These are phyloP conservation scores for Nothoprocta perdicaria DNA, from an alignment of 2,113 vertebrate species.

Conservation along the genomic window DNA sequence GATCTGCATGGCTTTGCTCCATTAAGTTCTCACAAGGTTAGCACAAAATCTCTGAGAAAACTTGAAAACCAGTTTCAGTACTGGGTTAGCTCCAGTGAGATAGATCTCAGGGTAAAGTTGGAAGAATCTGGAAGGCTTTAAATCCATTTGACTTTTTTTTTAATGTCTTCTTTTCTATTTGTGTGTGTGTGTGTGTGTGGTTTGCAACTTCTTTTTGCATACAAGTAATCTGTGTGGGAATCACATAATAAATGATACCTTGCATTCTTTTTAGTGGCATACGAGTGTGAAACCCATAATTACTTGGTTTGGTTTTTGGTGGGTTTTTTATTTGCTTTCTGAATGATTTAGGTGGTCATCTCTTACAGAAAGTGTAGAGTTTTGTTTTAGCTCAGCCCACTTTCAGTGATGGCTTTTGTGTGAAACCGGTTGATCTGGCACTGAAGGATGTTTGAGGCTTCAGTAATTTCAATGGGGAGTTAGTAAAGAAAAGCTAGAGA, in stretches of 20 bases:
- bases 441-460: neutral
- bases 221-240: neutral
- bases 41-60: neutral
- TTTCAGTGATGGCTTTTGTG: neutral
- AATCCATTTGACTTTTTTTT: neutral
- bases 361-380: neutral
- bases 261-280: neutral
- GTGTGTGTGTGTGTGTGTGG: no score
- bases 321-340: neutral
- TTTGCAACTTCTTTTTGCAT: neutral
- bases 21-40: neutral
- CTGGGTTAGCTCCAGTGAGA: neutral
- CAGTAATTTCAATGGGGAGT: neutral
- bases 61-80: neutral
- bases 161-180: neutral
- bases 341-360: neutral
- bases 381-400: neutral
- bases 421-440: neutral
- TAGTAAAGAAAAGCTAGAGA: neutral
- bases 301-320: neutral
- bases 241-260: neutral
- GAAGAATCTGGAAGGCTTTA: neutral
- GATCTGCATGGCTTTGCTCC: neutral
- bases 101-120: neutral
- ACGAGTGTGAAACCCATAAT: neutral